Percentiles rank a stretch among this genome's conserved stretches.
Conservation (phyloP, 2,888 invertebrate species). For the Parasteatoda lunata region DNA sequence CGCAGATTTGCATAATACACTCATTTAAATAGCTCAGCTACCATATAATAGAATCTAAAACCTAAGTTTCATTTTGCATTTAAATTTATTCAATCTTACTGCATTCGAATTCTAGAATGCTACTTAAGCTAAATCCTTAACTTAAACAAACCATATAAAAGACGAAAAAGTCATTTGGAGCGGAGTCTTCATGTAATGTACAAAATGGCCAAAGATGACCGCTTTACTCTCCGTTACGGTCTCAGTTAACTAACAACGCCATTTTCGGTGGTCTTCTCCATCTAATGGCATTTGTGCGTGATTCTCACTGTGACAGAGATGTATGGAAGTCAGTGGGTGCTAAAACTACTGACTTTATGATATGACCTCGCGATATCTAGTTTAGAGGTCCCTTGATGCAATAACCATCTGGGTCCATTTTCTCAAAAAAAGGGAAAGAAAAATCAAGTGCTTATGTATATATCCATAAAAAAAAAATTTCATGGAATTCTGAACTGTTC, state of each 20-base stretch:
- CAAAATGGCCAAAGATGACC: not conserved
- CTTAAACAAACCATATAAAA: not conserved
- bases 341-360: conserved; percentile 46
- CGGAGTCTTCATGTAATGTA: not conserved
- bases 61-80: no score
- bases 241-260: not conserved
- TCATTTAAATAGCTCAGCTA: no score
- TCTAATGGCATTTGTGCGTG: conserved; percentile 57
- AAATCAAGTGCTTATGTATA: not conserved
- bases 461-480: not conserved
- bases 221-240: not conserved
- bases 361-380: conserved; percentile 20
- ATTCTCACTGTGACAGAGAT: conserved; percentile 44
- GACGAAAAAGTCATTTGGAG: not conserved
- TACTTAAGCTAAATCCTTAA: no score
- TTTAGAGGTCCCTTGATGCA: not conserved
- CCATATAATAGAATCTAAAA: no score
- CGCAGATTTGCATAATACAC: no score
- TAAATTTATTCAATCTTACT: no score
- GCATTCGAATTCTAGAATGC: no score
- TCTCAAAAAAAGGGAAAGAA: not conserved
- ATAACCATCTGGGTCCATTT: conserved; percentile 24
- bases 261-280: conserved; percentile 7
- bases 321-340: conserved; percentile 53
- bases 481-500: not conserved